These are phyloP conservation scores for Nothobranchius furzeri DNA, from an alignment of 2,113 vertebrate species.

Conservation along the genomic window DNA sequence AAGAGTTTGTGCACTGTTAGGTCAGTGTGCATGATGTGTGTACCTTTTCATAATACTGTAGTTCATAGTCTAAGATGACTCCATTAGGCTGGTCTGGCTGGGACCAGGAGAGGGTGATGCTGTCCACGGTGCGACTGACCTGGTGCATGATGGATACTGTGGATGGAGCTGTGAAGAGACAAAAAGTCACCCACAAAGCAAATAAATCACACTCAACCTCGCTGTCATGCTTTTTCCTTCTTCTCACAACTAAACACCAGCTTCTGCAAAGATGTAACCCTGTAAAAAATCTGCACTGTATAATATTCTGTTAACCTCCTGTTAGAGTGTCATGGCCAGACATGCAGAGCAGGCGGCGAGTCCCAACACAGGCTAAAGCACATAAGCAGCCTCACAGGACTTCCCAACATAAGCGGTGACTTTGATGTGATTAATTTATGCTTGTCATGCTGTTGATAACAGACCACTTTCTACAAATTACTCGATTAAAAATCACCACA, in stretches of 20 bases:
- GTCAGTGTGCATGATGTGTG: not conserved
- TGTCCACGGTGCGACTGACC: constrained; percentile 93
- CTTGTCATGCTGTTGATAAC: constrained; percentile 39
- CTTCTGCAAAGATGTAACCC: constrained; percentile 36
- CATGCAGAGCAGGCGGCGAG: constrained; percentile 36
- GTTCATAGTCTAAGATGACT: constrained; percentile 96
- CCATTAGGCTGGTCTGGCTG: constrained; percentile 98
- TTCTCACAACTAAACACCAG: constrained; percentile 41
- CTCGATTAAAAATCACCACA: constrained; percentile 37
- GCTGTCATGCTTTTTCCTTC: constrained; percentile 41
- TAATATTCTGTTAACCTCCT: constrained; percentile 40
- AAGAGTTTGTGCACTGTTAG: not conserved
- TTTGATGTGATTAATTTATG: constrained; percentile 39
- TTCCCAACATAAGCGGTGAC: constrained; percentile 56
- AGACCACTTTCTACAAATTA: constrained; percentile 39
- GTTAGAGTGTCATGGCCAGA: constrained; percentile 28
- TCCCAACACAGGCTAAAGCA: constrained; percentile 48
- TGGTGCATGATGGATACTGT: constrained; percentile 98
- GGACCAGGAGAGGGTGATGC: constrained; percentile 97
- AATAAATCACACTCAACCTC: constrained; percentile 25
- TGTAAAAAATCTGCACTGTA: constrained; percentile 30
- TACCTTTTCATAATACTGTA: constrained; percentile 98
- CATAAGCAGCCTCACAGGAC: constrained; percentile 45
- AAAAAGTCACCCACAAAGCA: constrained; percentile 37
- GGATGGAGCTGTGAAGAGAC: constrained; percentile 87